Percentiles rank a stretch among this genome's conserved stretches.
These are phyloP conservation scores for Mesocricetus auratus DNA, from an alignment of 2,113 vertebrate genomes.

Conservation along the genomic window DNA sequence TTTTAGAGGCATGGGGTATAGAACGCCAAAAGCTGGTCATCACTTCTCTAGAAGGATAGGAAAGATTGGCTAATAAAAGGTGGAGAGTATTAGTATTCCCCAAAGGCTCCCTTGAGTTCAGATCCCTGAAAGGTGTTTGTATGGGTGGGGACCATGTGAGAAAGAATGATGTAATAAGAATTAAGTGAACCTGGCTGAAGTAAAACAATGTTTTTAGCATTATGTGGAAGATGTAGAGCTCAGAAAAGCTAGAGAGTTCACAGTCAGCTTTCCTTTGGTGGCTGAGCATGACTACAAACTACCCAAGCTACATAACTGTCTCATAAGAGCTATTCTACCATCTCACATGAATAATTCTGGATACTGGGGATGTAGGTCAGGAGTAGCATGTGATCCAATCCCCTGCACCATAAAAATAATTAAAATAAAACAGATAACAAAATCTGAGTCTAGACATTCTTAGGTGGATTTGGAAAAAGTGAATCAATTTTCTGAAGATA, in stretches of 20 bases:
- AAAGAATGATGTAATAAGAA: conserved; percentile 61
- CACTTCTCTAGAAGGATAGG: conserved; percentile 28
- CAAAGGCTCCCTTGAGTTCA: neutral
- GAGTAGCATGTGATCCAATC: neutral
- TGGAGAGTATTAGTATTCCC: conserved; percentile 17
- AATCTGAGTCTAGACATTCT: conserved; percentile 13
- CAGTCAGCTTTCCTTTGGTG: neutral
- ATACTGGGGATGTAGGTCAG: neutral
- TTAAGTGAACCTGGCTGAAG: conserved; percentile 27
- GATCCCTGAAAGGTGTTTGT: conserved; percentile 45
- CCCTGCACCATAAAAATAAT: neutral
- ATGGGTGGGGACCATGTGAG: conserved; percentile 31
- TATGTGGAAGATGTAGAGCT: neutral
- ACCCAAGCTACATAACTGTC: conserved; percentile 10
- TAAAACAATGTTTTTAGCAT: conserved; percentile 31
- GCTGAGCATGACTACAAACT: conserved; percentile 10
- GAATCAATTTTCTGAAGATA: conserved; percentile 30
- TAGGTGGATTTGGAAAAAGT: neutral
- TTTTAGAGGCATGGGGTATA: conserved; percentile 46
- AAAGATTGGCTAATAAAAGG: neutral
- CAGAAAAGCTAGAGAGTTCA: conserved; percentile 3
- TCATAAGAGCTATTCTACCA: conserved; percentile 47
- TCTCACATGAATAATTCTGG: conserved; percentile 40
- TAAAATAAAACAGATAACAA: neutral
- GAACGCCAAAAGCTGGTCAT: conserved; percentile 67